Conservation (phyloP, 1,140 invertebrate genomes). For the Drosophila pruinosa region DNA sequence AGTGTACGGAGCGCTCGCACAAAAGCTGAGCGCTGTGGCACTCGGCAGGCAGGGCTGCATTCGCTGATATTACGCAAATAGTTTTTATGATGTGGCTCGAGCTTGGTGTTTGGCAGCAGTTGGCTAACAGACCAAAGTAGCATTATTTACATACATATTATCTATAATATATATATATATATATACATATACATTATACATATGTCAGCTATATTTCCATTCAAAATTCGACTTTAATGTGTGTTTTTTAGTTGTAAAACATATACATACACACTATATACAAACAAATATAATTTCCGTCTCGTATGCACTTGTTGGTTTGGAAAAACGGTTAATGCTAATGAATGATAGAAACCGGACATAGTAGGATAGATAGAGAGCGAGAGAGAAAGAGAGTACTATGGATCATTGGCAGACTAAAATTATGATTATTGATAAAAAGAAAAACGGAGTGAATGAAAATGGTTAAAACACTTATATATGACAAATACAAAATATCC, state of each 20-base stretch:
- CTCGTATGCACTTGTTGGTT: constrained; percentile 61
- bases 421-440: constrained; percentile 37
- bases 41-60: constrained; percentile 9
- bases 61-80: constrained; percentile 29
- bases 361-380: background rate
- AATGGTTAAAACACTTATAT: constrained; percentile 15
- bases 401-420: constrained; percentile 24
- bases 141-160: constrained; percentile 24
- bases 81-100: constrained; percentile 29
- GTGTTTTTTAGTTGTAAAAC: constrained; percentile 49
- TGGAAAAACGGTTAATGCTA: constrained; percentile 30
- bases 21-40: constrained; percentile 33
- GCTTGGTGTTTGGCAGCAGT: constrained; percentile 31
- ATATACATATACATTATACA: constrained; percentile 1
- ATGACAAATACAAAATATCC: background rate
- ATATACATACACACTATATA: constrained; percentile 18
- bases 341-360: background rate
- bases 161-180: constrained; percentile 12
- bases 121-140: constrained; percentile 47
- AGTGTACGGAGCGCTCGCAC: constrained; percentile 10
- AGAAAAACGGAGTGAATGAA: background rate
- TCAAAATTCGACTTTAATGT: background rate
- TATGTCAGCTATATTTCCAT: background rate
- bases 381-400: constrained; percentile 1
- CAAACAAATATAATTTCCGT: constrained; percentile 41